Evolutionary conservation across 2,113 vertebrate genomes (phyloP), one percentile per base, ranked within the genome.

Genomic region (Aviceda subcristata): DNA sequence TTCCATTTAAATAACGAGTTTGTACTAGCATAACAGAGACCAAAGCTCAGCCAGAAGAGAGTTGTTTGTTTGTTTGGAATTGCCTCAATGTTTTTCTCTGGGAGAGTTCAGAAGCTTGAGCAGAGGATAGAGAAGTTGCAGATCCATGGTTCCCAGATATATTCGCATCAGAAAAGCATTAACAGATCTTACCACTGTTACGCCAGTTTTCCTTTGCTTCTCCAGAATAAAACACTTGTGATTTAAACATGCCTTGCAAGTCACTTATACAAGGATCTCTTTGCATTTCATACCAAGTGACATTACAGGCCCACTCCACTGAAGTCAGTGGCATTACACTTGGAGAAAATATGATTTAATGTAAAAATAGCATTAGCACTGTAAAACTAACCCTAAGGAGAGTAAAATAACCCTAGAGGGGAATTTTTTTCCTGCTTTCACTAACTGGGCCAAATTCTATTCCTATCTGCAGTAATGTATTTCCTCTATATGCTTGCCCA

Each of bases 21-120:
- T 86, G 87, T 92, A 91, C 94, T 91, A 95, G 91, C 85, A 76
- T 80, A 97, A 83, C 84, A 96, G 67, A 94, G 68, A 90, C 74
- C 74, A 90, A 63, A 96, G 87, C 87, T 94, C 86, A 96, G 77
- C 71, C 91, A 94, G 82, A 91, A 90, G 5, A 77, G 77, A 85
- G 50, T 57, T 92, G 91, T 93, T 95, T 97, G 93, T 97, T 97
- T 97, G 95, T 92, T 95, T 95, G 89, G 74, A 92, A 86, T 97
- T 91, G 95, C 96, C 83, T 85, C 86, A 94, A 21, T 93, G 63
- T 88, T 97, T 92, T 95, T 96, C 81, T 94, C 80, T 88, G 87
- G 74, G 59, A 95, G 74, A 91, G 92, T 90, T 96, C 91, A 96
- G 95, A 78, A 86, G 85, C 94, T 90, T 67, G 84, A 80, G 74